A percentile compares a stretch with the other conserved stretches of the same genome.
These are phyloP conservation scores for Scrobipalpa atriplicella DNA, from an alignment of 2,888 invertebrate species.

Conservation along the genomic window DNA sequence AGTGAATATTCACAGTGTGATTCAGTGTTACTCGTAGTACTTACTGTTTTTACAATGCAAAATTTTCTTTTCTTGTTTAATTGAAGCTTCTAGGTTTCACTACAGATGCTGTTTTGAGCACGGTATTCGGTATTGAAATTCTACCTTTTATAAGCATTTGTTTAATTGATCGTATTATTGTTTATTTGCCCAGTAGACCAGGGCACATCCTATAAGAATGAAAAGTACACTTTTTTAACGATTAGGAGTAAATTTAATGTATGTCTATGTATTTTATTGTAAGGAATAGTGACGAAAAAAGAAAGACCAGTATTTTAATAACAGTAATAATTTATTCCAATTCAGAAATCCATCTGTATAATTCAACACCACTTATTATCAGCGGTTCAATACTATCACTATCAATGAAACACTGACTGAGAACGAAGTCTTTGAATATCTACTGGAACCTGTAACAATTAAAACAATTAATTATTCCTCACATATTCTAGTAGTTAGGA, in stretches of 20 bases:
- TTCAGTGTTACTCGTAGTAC: too few relatives aligned
- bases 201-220: too few relatives aligned
- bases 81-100: background rate
- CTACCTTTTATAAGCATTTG: too few relatives aligned
- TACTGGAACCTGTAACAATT: constrained; percentile 35
- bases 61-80: background rate
- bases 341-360: constrained; percentile 18
- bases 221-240: too few relatives aligned
- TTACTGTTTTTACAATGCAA: background rate
- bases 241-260: too few relatives aligned
- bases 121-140: too few relatives aligned
- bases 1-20: constrained; percentile 10
- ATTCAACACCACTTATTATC: constrained; percentile 11
- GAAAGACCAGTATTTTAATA: constrained; percentile 21
- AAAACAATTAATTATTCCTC: constrained; percentile 29
- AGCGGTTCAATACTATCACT: constrained; percentile 10
- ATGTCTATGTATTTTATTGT: too few relatives aligned
- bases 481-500: constrained; percentile 11
- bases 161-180: too few relatives aligned
- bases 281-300: background rate
- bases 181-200: too few relatives aligned
- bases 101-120: too few relatives aligned
- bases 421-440: constrained; percentile 31
- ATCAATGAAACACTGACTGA: constrained; percentile 20
- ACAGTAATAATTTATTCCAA: constrained; percentile 33